A percentile compares a stretch with the other conserved stretches of the same genome.
These are phyloP conservation scores for Zaprionus vittiger DNA, from an alignment of 1,140 invertebrate species.

Conservation along the genomic window DNA sequence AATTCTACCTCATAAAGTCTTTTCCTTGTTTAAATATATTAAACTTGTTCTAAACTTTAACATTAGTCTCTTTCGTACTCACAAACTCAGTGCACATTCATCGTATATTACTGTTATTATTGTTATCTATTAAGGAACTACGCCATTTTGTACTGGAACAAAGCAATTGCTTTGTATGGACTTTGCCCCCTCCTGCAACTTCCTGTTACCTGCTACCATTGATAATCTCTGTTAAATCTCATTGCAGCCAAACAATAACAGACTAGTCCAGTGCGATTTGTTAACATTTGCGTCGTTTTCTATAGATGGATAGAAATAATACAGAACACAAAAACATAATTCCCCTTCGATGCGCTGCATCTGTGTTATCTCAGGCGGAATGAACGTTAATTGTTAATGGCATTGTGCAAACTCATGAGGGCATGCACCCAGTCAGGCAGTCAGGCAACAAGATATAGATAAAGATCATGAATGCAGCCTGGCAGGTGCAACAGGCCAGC, in stretches of 20 bases:
- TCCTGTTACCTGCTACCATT: slow-evolving; percentile 38
- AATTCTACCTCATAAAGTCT: too few relatives aligned
- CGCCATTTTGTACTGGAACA: background rate
- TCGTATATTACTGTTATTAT: background rate
- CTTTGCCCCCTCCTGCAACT: slow-evolving; percentile 9
- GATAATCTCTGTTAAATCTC: slow-evolving; percentile 40
- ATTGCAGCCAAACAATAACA: slow-evolving; percentile 23
- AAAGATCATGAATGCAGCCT: slow-evolving; percentile 59
- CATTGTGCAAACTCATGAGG: slow-evolving; percentile 69
- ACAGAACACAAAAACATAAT: slow-evolving; percentile 12
- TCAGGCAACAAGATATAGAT: slow-evolving; percentile 25
- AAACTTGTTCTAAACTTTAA: too few relatives aligned
- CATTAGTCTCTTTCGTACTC: too few relatives aligned
- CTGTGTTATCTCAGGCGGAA: slow-evolving; percentile 47
- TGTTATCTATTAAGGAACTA: background rate
- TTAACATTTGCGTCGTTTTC: slow-evolving; percentile 33
- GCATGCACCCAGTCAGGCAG: slow-evolving; percentile 22
- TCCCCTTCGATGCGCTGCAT: slow-evolving; percentile 15
- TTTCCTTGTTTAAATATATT: too few relatives aligned
- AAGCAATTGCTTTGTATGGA: background rate
- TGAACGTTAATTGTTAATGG: slow-evolving; percentile 48
- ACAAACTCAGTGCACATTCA: background rate
- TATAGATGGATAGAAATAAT: slow-evolving; percentile 11
- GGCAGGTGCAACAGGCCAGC: slow-evolving; percentile 3
- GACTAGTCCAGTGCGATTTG: background rate